phyloP scores from a whole-genome alignment of 2,113 vertebrate genomes.

The Cygnus buccinator region DNA sequence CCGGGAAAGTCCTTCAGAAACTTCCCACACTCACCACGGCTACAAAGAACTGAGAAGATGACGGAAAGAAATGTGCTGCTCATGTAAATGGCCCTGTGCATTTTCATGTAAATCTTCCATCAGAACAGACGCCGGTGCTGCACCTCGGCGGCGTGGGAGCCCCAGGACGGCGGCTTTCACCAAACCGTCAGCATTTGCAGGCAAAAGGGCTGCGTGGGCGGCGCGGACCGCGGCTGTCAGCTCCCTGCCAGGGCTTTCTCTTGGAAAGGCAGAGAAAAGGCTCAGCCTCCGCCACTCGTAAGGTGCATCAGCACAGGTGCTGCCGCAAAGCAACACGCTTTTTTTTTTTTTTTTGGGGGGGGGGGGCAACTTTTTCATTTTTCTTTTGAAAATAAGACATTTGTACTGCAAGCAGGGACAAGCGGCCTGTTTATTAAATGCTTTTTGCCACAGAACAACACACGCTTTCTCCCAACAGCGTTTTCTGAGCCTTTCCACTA shows the following conservation, averaged over 20 bases:
- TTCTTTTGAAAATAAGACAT: neutral
- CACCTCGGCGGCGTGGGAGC: fast-evolving
- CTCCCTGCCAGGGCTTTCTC: too few relatives aligned
- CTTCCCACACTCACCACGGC: neutral
- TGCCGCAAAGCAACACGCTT: neutral
- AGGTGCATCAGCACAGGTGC: neutral
- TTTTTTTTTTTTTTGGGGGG: neutral
- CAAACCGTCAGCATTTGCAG: neutral
- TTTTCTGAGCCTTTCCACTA: neutral
- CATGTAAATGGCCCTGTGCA: neutral
- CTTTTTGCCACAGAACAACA: neutral
- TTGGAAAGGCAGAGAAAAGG: too few relatives aligned
- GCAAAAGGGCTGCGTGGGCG: too few relatives aligned
- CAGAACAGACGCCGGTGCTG: fast-evolving
- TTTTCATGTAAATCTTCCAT: neutral
- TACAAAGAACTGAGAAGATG: neutral
- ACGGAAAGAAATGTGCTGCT: neutral
- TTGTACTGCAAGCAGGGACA: too few relatives aligned
- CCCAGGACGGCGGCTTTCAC: neutral
- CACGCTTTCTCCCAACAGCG: neutral
- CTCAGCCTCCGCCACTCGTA: neutral
- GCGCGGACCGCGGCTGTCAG: too few relatives aligned
- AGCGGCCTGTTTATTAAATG: too few relatives aligned
- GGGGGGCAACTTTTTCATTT: neutral
- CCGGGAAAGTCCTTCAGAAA: neutral